A percentile compares a stretch with the other conserved stretches of the same genome.
Conservation (phyloP, 2,113 vertebrate species). For the Bufo bufo region DNA sequence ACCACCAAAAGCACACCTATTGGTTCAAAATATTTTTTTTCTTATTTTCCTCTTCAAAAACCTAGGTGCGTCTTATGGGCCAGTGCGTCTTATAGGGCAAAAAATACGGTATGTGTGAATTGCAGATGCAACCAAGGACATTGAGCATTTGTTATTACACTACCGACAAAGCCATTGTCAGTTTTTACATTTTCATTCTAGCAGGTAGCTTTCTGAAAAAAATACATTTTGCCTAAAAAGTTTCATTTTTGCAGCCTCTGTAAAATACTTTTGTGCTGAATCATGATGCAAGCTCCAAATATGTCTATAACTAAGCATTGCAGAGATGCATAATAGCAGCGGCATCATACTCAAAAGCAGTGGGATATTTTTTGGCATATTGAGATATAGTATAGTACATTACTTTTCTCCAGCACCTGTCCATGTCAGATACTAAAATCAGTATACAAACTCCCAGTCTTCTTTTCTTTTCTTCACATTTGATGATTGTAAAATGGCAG, state of each 20-base stretch:
- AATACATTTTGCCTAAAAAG: not conserved
- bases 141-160: not conserved
- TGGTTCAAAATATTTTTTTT: no score
- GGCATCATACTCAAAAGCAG: not conserved
- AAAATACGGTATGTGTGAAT: no score
- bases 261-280: not conserved
- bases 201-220: not conserved
- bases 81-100: no score
- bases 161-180: not conserved
- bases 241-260: not conserved
- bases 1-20: no score
- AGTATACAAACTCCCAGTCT: not conserved
- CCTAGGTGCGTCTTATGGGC: no score
- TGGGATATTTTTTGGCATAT: constrained; percentile 15
- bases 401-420: not conserved
- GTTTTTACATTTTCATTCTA: not conserved
- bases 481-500: not conserved
- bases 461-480: not conserved
- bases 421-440: not conserved
- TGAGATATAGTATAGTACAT: not conserved
- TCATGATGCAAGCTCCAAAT: not conserved
- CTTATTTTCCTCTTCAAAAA: no score
- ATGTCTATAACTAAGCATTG: not conserved
- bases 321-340: not conserved
- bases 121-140: no score